phyloP scores from a whole-genome alignment of 2,888 invertebrate genomes.

The Cataglyphis albicans region DNA sequence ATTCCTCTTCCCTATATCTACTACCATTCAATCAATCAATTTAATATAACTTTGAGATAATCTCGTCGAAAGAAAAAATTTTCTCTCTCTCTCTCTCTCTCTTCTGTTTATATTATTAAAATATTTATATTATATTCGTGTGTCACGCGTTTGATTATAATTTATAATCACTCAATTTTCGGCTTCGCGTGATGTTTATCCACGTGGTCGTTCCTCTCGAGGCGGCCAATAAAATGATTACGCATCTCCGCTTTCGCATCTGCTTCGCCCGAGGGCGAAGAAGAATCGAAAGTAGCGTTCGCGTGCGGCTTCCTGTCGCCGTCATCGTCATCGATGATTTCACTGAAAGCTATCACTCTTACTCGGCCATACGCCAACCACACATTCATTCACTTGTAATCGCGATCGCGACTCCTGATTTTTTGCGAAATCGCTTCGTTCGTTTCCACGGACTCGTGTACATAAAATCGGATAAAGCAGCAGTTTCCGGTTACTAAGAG shows the following conservation, averaged over 20 bases:
- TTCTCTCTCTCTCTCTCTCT: no score
- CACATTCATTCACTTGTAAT: slow-evolving; percentile 20
- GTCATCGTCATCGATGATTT: slow-evolving; percentile 78
- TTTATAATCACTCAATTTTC: not conserved
- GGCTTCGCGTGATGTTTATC: not conserved
- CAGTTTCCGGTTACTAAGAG: slow-evolving; percentile 20
- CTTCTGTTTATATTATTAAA: not conserved
- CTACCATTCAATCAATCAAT: slow-evolving; percentile 5
- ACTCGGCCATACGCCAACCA: slow-evolving; percentile 20
- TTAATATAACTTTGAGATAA: not conserved
- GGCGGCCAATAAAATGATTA: not conserved
- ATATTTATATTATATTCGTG: not conserved
- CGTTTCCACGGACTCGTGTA: slow-evolving; percentile 26
- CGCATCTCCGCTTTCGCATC: not conserved
- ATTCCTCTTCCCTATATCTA: not conserved
- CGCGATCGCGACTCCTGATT: slow-evolving; percentile 6
- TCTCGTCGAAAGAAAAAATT: not conserved
- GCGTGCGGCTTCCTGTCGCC: slow-evolving; percentile 62
- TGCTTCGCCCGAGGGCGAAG: slow-evolving; percentile 12
- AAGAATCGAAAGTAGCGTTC: slow-evolving; percentile 72
- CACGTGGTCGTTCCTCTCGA: not conserved
- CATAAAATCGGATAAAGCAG: slow-evolving; percentile 36
- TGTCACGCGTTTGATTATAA: not conserved
- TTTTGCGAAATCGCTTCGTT: slow-evolving; percentile 32
- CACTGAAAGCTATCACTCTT: slow-evolving; percentile 67